Conservation (phyloP, 2,888 invertebrate genomes). For the Leucoptera coffeella region DNA sequence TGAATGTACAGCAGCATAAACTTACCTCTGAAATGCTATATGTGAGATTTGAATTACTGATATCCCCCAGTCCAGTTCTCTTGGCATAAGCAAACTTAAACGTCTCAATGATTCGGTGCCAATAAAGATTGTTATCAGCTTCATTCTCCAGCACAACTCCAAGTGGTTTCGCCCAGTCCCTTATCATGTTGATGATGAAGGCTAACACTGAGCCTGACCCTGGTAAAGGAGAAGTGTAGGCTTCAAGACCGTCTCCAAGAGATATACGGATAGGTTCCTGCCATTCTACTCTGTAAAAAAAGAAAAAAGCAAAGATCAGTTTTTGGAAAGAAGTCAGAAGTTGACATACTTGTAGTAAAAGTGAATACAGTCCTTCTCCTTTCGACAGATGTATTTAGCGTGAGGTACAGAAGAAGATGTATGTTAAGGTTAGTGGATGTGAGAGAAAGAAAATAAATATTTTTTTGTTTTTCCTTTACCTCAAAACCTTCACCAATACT, state of each 20-base stretch:
- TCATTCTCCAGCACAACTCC: constrained; percentile 20
- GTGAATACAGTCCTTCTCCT: too few species aligned
- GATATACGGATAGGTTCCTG: constrained; percentile 54
- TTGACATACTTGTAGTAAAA: too few species aligned
- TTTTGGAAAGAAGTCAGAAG: too few species aligned
- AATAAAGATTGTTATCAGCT: constrained; percentile 43
- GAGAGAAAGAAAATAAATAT: too few species aligned
- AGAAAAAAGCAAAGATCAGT: too few species aligned
- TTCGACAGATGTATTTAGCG: too few species aligned
- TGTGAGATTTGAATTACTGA: constrained; percentile 6
- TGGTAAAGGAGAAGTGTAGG: constrained; percentile 76
- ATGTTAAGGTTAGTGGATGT: too few species aligned
- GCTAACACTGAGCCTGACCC: constrained; percentile 79
- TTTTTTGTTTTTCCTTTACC: too few species aligned
- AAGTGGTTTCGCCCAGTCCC: constrained; percentile 43
- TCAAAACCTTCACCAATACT: too few species aligned
- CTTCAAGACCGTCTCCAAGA: constrained; percentile 55
- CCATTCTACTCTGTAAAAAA: constrained; percentile 54
- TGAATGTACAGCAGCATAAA: too few species aligned
- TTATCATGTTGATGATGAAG: constrained; percentile 76
- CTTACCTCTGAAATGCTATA: constrained; percentile 4
- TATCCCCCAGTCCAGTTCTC: constrained; percentile 78
- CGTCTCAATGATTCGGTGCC: constrained; percentile 81
- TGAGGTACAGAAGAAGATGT: too few species aligned
- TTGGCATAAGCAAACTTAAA: constrained; percentile 90